phyloP scores from a whole-genome alignment of 1,140 invertebrate genomes.

The Pseudomyrmex concolor region DNA sequence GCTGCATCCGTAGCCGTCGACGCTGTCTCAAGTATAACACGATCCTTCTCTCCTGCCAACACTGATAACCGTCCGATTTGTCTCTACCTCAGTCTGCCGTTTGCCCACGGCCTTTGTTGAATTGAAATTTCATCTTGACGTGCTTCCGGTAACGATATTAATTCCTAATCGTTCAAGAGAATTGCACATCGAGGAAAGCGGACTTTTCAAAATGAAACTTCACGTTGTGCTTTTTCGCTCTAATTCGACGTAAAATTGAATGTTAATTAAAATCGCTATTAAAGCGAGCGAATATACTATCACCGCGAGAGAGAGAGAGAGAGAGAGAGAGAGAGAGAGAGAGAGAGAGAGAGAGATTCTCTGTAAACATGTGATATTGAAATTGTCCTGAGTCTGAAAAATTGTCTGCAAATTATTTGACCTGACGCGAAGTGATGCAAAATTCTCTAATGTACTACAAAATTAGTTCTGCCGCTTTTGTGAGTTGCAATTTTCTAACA shows the following conservation, averaged over 20 bases:
- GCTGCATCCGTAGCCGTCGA: slow-evolving; percentile 51
- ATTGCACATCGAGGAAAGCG: not conserved
- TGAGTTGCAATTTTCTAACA: not conserved
- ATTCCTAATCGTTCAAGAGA: not conserved
- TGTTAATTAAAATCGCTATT: not conserved
- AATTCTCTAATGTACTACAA: not conserved
- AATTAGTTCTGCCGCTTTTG: slow-evolving; percentile 32
- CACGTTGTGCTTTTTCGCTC: not conserved
- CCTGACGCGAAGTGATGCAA: not conserved
- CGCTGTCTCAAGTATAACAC: slow-evolving; percentile 1
- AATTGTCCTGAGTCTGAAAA: not conserved
- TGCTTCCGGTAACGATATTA: not conserved
- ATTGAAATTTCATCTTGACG: slow-evolving; percentile 30
- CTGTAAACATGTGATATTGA: not conserved
- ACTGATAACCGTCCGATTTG: slow-evolving; percentile 32
- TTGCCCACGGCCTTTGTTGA: not conserved
- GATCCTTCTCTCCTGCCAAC: not conserved
- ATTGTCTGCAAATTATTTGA: not conserved
- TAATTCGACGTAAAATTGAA: not conserved
- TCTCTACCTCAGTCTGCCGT: not conserved
- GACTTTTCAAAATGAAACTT: no score
- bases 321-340: no score
- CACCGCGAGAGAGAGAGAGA: no score
- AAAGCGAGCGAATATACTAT: not conserved
- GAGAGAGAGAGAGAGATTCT: no score